Evolutionary conservation across 1,140 invertebrate species (phyloP).

Genomic region (Conus ventricosus): DNA sequence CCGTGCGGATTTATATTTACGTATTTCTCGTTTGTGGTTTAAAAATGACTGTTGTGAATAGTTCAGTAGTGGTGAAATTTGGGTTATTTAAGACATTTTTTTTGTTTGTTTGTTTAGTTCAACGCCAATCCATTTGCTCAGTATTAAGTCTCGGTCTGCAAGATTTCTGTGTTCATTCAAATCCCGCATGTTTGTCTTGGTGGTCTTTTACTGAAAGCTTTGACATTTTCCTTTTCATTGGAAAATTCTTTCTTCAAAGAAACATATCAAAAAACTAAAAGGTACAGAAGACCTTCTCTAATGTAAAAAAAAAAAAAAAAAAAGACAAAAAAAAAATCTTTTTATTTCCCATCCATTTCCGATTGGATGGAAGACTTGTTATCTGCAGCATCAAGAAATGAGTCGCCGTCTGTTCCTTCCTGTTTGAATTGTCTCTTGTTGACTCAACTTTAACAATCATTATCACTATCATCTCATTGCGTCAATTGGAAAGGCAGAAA

Average conservation of each 20-base stretch:
- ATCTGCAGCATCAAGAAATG: background rate
- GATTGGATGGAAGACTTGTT: background rate
- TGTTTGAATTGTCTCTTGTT: background rate
- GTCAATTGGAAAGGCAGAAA: background rate
- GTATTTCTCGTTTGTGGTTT: too few species aligned
- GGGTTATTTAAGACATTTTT: too few species aligned
- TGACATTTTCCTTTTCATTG: background rate
- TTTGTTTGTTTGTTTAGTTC: background rate
- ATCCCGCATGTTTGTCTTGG: background rate
- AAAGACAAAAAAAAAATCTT: background rate
- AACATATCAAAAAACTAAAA: conserved; percentile 8
- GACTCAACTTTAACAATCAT: background rate
- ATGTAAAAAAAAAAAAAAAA: background rate
- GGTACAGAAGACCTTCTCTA: background rate
- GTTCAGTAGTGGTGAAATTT: too few species aligned
- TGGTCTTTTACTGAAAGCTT: background rate
- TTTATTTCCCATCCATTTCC: background rate
- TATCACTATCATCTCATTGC: background rate
- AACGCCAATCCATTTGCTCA: background rate
- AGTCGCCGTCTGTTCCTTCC: background rate
- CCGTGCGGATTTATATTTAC: too few species aligned
- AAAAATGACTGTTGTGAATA: too few species aligned
- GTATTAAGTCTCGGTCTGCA: background rate
- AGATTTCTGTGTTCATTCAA: background rate
- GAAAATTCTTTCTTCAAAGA: background rate